A percentile compares a stretch with the other conserved stretches of the same genome.
These are phyloP conservation scores for Alexandromys fortis DNA, from an alignment of 2,113 vertebrate species.

Conservation along the genomic window DNA sequence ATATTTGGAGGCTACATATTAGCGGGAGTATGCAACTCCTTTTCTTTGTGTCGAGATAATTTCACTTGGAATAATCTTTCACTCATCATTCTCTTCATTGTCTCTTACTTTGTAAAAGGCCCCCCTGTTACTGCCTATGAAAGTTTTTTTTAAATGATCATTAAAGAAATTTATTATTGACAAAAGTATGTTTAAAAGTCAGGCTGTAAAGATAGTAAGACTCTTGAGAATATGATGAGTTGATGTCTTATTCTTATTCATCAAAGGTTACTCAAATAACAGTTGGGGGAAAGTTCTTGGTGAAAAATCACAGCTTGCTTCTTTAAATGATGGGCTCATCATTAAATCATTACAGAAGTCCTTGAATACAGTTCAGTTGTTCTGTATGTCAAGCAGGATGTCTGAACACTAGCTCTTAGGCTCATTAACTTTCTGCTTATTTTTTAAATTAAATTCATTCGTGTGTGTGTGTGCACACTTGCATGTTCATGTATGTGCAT, in stretches of 20 bases:
- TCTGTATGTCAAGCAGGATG: background rate
- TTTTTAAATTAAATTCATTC: background rate
- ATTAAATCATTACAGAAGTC: background rate
- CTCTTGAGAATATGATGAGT: background rate
- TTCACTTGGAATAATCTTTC: background rate
- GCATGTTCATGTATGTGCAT: background rate
- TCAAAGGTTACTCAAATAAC: conserved; percentile 1
- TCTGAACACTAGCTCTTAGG: background rate
- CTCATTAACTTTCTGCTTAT: background rate
- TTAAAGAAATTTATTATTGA: background rate
- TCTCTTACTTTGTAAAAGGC: background rate
- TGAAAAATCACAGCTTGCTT: background rate
- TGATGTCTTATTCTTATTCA: background rate
- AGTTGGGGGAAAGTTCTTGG: background rate
- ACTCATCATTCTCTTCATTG: background rate
- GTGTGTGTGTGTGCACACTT: background rate
- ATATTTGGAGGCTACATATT: background rate
- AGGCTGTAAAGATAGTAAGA: background rate
- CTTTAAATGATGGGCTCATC: background rate
- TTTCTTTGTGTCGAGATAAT: background rate
- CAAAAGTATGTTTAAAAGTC: background rate
- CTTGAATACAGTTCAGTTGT: background rate
- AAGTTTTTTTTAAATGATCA: background rate
- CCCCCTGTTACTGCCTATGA: background rate
- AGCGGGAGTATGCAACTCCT: background rate